Percentiles rank a stretch among this genome's conserved stretches.
Evolutionary conservation across 2,888 invertebrate species (phyloP).

Genomic region (Anodontia alba): DNA sequence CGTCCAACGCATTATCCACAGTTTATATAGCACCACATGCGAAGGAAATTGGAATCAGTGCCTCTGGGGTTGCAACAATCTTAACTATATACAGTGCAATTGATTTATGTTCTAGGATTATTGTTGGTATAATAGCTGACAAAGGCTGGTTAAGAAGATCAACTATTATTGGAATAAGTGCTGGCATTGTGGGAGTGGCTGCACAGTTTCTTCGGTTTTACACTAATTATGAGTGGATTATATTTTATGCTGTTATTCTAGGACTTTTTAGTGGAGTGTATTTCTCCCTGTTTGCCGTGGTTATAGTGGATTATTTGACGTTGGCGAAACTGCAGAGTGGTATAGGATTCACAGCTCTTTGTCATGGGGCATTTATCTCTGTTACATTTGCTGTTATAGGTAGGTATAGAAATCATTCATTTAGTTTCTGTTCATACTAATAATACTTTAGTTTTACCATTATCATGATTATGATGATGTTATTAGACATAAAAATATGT

Average conservation of each 20-base stretch:
- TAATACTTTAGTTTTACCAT: too few species aligned
- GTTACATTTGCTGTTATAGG: constrained; percentile 61
- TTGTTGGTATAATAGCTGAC: constrained; percentile 46
- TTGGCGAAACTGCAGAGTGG: constrained; percentile 58
- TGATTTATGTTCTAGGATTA: constrained; percentile 47
- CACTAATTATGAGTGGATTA: constrained; percentile 47
- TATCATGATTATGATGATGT: too few species aligned
- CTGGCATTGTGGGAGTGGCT: constrained; percentile 25
- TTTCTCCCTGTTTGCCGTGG: constrained; percentile 63
- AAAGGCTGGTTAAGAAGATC: constrained; percentile 36
- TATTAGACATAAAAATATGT: too few species aligned
- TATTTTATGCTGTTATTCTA: constrained; percentile 55
- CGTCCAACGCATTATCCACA: constrained; percentile 39
- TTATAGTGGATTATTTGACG: constrained; percentile 66
- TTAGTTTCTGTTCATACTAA: too few species aligned
- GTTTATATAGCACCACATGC: constrained; percentile 60
- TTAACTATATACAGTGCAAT: constrained; percentile 47
- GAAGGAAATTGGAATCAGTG: constrained; percentile 37
- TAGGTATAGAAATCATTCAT: constrained; percentile 49
- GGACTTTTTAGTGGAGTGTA: constrained; percentile 64
- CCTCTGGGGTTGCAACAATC: constrained; percentile 37
- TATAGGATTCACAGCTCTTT: constrained; percentile 61
- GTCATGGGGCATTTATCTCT: constrained; percentile 57
- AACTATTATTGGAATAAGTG: constrained; percentile 33
- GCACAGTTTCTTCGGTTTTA: constrained; percentile 44